Base-by-base conservation (phyloP, 1,140 invertebrate genomes). In the Polypedilum vanderplanki region DNA sequence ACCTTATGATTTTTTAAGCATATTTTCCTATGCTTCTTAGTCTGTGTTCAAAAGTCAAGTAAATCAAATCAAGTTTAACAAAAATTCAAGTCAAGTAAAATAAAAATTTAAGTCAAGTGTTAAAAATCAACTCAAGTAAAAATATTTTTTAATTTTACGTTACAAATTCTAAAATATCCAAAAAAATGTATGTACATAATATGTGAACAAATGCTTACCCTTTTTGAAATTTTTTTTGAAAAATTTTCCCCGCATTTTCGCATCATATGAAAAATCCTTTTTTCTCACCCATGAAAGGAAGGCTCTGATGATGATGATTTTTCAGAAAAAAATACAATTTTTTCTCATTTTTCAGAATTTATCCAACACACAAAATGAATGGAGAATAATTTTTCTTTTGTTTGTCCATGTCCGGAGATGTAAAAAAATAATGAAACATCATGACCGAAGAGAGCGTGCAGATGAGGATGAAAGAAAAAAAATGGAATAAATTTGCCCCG, bases 321-420 rank as follows among this genome's bases (percentile, higher is more conserved):
- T 57, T 57, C 46, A 57, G 46, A 57, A 57, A 46, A 46, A 57
- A 57, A n/a, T 57, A 57, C 12, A 12, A 57, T 57, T 12, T 57
- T 57, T 12, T 57, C 46, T 57, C n/a, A 57, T 57, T 57, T 57
- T 57, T 57, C 46, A 57, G 24, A 33, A 33, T 33, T 33, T 5
- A 33, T 33, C 46, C 46, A 57, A 57, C 12, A 57, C 24, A 57
- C 8, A 57, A 57, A 57, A 57, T 57, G 46, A 57, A 57, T 57
- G 46, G 46, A 15, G 46, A 57, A 57, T 57, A 57, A 57, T 57
- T 57, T 57, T 57, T 57, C 46, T 57, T 57, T 57, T 57, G 46
- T 57, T 57, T 57, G 46, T 57, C 46, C 46, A 57, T 57, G 46
- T 57, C 46, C 46, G 9, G 46, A 57, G 46, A 57, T 57, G 46